Evolutionary conservation across 2,113 vertebrate genomes (phyloP).

Genomic region (Gopherus flavomarginatus): DNA sequence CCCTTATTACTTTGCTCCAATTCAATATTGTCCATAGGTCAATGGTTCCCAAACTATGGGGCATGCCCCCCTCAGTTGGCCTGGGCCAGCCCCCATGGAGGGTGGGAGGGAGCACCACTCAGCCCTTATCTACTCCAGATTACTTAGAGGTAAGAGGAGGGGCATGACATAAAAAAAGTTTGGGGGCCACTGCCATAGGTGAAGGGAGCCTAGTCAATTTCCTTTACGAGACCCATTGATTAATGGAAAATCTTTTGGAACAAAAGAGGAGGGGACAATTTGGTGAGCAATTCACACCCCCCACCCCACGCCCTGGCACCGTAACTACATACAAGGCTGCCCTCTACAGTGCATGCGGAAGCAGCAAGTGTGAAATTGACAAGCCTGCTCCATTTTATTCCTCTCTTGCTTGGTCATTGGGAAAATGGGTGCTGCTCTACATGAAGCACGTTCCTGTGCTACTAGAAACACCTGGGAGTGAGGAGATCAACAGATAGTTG

Average conservation of each 20-base stretch:
- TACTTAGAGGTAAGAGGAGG: too few relatives aligned
- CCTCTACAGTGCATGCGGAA: background rate
- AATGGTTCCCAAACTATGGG: too few relatives aligned
- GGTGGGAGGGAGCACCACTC: too few relatives aligned
- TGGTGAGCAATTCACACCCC: rapidly evolving
- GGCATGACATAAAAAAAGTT: too few relatives aligned
- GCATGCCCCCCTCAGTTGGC: too few relatives aligned
- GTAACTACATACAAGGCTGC: background rate
- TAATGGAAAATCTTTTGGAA: background rate
- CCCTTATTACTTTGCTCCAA: background rate
- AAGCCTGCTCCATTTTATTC: background rate
- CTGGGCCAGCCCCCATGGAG: too few relatives aligned
- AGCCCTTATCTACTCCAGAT: too few relatives aligned
- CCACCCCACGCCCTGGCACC: background rate
- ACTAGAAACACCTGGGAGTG: too few relatives aligned
- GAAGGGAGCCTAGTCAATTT: background rate
- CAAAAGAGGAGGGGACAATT: background rate
- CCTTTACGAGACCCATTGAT: background rate
- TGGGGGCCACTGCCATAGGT: too few relatives aligned
- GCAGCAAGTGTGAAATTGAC: background rate
- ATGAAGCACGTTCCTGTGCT: too few relatives aligned
- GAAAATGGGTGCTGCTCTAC: too few relatives aligned
- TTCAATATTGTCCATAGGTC: background rate
- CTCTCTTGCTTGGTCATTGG: too few relatives aligned
- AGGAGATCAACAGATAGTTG: background rate